Conservation (phyloP, 2,113 vertebrate species). For the Camelus bactrianus region DNA sequence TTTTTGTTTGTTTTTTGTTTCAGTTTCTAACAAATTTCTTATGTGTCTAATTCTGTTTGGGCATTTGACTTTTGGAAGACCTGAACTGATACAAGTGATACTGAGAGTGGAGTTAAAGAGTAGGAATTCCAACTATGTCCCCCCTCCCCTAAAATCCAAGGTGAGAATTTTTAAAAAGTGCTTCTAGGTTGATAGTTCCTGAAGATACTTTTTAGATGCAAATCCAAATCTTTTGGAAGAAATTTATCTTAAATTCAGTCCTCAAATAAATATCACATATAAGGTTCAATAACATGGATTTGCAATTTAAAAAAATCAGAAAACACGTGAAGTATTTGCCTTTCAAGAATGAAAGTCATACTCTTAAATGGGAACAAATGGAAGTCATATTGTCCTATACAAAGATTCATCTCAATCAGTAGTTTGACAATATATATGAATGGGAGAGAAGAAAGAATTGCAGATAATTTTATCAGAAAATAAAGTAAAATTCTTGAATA, state of each 20-base stretch:
- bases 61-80: background rate
- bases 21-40: background rate
- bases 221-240: constrained; percentile 42
- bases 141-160: background rate
- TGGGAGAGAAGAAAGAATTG: constrained; percentile 42
- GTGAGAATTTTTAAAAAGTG: background rate
- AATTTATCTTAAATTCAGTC: constrained; percentile 30
- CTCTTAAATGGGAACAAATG: background rate
- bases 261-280: constrained; percentile 21
- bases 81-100: background rate
- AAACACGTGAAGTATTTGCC: background rate
- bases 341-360: constrained; percentile 35
- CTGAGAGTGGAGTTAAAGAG: background rate
- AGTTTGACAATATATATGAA: background rate
- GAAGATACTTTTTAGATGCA: background rate
- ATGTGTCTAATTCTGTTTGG: background rate
- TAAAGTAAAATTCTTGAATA: background rate
- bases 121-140: background rate
- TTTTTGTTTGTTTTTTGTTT: background rate
- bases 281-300: background rate
- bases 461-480: constrained; percentile 2
- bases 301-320: background rate
- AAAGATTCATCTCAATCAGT: background rate
- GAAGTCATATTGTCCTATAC: background rate
- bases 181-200: background rate